These are phyloP conservation scores for Tiliacea aurago DNA, from an alignment of 2,888 invertebrate genomes.

Conservation along the genomic window DNA sequence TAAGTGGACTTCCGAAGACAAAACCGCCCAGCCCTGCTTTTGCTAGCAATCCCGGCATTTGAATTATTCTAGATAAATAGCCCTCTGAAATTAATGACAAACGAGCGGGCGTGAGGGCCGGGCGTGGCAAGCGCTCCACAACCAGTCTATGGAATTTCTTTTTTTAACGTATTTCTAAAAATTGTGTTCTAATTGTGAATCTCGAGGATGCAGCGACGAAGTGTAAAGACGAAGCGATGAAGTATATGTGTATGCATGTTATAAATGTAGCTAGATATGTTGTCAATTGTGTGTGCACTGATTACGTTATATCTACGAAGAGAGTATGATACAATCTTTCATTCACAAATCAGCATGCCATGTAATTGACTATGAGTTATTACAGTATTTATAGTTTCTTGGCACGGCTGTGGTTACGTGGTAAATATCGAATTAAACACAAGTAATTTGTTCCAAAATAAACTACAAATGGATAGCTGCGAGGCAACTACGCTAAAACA, in stretches of 20 bases:
- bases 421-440: slow-evolving; percentile 22
- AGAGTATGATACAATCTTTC: background rate
- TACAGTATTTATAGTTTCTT: slow-evolving; percentile 35
- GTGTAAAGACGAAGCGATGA: background rate
- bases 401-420: slow-evolving; percentile 33
- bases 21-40: background rate
- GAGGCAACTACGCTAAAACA: background rate
- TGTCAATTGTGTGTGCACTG: background rate
- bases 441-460: slow-evolving; percentile 38
- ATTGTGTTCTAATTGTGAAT: background rate
- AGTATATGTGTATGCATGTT: background rate
- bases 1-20: background rate
- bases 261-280: background rate
- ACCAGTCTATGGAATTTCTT: background rate
- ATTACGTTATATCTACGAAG: background rate
- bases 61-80: background rate
- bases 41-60: background rate
- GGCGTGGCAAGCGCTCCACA: background rate
- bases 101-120: background rate
- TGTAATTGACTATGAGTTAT: slow-evolving; percentile 31
- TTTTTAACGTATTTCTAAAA: background rate
- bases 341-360: slow-evolving; percentile 27
- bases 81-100: background rate
- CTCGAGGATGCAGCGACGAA: background rate
- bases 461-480: slow-evolving; percentile 19